Conservation (phyloP, 2,797 vertebrate genomes). For the Oreochromis grahami region DNA sequence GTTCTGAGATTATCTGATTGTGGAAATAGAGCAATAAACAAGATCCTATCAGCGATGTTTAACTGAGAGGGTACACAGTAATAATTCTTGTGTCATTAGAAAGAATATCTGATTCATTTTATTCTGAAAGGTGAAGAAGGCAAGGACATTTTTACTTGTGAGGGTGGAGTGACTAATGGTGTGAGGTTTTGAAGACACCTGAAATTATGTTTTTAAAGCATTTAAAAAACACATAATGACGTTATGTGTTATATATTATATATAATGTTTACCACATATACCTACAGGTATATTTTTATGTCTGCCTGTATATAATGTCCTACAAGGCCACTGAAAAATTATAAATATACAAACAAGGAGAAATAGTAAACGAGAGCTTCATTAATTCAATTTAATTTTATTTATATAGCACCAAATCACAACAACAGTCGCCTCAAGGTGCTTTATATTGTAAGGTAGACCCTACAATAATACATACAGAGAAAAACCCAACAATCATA, state of each 20-base stretch:
- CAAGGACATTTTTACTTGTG: neutral
- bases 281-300: neutral
- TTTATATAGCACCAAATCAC: neutral
- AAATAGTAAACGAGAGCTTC: neutral
- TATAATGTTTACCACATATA: neutral
- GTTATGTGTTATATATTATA: neutral
- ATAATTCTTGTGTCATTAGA: neutral
- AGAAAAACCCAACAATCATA: neutral
- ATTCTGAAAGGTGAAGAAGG: neutral
- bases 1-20: neutral
- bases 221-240: rapidly evolving
- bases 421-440: neutral
- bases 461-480: neutral
- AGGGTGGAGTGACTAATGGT: neutral
- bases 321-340: neutral
- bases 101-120: neutral
- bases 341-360: neutral
- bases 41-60: neutral
- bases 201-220: neutral
- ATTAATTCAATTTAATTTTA: neutral
- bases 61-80: neutral
- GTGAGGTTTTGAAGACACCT: neutral
- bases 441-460: neutral
- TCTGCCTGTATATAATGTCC: neutral
- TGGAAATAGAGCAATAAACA: neutral